Base-by-base conservation (phyloP, 2,888 invertebrate genomes). In the Megalurothrips usitatus region DNA sequence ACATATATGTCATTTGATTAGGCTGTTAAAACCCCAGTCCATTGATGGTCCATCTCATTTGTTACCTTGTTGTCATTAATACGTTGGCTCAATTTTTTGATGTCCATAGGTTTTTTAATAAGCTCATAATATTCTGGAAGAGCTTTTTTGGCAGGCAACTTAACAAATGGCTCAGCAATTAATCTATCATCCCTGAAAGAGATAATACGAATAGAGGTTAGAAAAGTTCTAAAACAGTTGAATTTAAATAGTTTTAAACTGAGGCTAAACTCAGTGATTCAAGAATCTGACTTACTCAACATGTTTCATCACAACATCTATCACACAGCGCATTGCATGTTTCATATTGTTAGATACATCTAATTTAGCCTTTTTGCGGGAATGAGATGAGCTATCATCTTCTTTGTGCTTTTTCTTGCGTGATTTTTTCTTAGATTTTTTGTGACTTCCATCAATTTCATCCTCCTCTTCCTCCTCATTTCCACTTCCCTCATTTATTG, bases 101-200 rank as follows among this genome's bases (percentile, higher is more conserved):
- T 88, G 85, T 91, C 90, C 80, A 90, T 86, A 4, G 90, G 90
- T 83, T 88, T 88, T 82, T 87, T 88, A 82, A 90, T 91, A 63
- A 90, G 87, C 84, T 90, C 89, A 85, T 91, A 91, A 84, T 90
- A 90, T 84, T 90, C 89, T 14, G 90, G 90, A 34, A 90, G 86
- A 83, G 90, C 89, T 83, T 88, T 87, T 82, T 88, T 87, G 10
- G 89, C 88, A 43, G 90, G 90, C 63, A 91, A 85, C 84, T 88
- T 88, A 86, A 89, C 87, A 85, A 90, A 91, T 28, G 89, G 89
- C 81, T 88, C 88, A 85, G 89, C 89, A 68, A 90, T 85, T 23
- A 89, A 86, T 52, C 90, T 86, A 12, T 87, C 88, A 85, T 90
- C 90, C 83, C 89, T 89, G 84, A 79, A 84, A 82, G 81, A 43